phyloP scores from a whole-genome alignment of 1,140 invertebrate species.

The Drosophila willistoni region DNA sequence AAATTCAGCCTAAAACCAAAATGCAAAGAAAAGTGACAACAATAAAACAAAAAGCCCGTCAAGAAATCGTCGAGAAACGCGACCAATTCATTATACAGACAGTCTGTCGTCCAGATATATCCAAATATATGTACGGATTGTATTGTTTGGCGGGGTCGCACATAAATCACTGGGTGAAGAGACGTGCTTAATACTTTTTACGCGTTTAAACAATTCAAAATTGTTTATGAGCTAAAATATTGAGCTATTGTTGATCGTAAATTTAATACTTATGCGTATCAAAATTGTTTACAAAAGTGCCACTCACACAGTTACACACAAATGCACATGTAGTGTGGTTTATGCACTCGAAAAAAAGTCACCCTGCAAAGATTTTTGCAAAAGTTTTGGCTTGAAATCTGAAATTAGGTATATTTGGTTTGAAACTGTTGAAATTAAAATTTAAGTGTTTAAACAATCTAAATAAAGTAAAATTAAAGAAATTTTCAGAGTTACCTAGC shows the following conservation, averaged over 20 bases:
- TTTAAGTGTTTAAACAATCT: too few species aligned
- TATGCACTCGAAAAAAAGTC: slow-evolving; percentile 26
- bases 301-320: background rate
- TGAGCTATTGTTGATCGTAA: slow-evolving; percentile 67
- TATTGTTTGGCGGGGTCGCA: slow-evolving; percentile 42
- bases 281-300: slow-evolving; percentile 9
- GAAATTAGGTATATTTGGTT: too few species aligned
- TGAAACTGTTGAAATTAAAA: too few species aligned
- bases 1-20: background rate
- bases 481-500: too few species aligned
- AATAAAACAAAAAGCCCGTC: background rate
- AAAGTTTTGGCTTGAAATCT: too few species aligned
- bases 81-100: slow-evolving; percentile 4
- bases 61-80: slow-evolving; percentile 7
- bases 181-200: slow-evolving; percentile 73
- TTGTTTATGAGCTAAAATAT: slow-evolving; percentile 62
- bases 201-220: slow-evolving; percentile 53
- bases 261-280: slow-evolving; percentile 29
- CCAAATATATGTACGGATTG: slow-evolving; percentile 17
- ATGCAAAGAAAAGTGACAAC: slow-evolving; percentile 1
- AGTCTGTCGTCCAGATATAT: slow-evolving; percentile 3
- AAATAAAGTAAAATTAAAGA: too few species aligned
- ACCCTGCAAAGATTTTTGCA: background rate
- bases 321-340: background rate
- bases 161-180: slow-evolving; percentile 60